These are phyloP conservation scores for Craseonycteris thonglongyai DNA, from an alignment of 2,113 vertebrate genomes.

Conservation along the genomic window DNA sequence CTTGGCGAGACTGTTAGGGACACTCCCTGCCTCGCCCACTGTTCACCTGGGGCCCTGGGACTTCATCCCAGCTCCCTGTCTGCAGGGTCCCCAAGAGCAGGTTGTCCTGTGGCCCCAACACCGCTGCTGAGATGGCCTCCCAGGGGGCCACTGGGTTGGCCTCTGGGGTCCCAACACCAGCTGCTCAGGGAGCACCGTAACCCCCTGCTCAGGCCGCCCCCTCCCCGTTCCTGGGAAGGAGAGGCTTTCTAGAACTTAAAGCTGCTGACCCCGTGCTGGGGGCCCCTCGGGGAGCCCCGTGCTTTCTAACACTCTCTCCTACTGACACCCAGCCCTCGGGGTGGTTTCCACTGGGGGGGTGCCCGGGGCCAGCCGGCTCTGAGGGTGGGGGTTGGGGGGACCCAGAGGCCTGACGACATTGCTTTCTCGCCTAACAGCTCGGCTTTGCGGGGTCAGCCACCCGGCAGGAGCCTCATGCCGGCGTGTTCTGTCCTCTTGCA, in stretches of 20 bases:
- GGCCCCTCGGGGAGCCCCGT: not conserved
- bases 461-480: not conserved
- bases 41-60: slow-evolving; percentile 8
- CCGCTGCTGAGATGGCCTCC: not conserved
- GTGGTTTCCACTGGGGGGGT: not conserved
- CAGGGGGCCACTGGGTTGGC: not conserved
- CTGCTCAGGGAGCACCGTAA: not conserved
- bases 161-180: not conserved
- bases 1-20: slow-evolving; percentile 47
- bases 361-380: not conserved
- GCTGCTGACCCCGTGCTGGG: not conserved
- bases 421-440: not conserved
- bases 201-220: not conserved
- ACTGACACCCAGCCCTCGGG: not conserved
- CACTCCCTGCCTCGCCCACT: not conserved
- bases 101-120: not conserved
- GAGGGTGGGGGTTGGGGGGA: not conserved
- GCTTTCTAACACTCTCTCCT: slow-evolving; percentile 46
- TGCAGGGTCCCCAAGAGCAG: slow-evolving; percentile 3
- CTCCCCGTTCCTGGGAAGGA: not conserved
- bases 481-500: slow-evolving; percentile 70
- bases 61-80: not conserved
- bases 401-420: not conserved
- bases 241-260: not conserved
- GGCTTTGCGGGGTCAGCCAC: not conserved